Evolutionary conservation across 2,113 vertebrate species (phyloP).

Genomic region (Strigops habroptila): DNA sequence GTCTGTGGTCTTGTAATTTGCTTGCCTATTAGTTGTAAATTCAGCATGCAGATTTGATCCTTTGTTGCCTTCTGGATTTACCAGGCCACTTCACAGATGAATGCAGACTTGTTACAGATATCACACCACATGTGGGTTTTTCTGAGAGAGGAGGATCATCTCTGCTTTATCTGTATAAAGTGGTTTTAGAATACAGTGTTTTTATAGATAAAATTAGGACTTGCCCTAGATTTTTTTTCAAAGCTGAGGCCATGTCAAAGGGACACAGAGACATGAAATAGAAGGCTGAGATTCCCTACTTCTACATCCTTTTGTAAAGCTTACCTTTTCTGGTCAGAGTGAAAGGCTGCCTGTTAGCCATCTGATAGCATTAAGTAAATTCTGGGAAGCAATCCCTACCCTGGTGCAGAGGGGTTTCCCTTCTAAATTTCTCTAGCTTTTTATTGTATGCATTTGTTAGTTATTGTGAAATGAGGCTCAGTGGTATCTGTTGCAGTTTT

Average conservation of each 20-base stretch:
- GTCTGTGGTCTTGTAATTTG: background rate
- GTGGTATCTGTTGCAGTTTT: background rate
- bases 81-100: background rate
- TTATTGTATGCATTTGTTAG: background rate
- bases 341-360: background rate
- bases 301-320: background rate
- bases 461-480: background rate
- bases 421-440: background rate
- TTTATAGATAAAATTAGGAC: conserved; percentile 11
- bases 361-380: background rate
- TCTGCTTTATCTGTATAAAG: conserved; percentile 19
- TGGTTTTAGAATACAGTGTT: background rate
- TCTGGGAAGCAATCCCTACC: background rate
- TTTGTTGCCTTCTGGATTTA: conserved; percentile 22
- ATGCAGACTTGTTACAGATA: background rate
- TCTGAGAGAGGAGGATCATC: background rate
- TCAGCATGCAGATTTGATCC: background rate
- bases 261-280: background rate
- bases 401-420: background rate
- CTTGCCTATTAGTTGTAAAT: conserved; percentile 25
- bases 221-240: conserved; percentile 19
- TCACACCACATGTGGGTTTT: background rate
- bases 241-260: conserved; percentile 3
- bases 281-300: background rate
- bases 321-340: background rate